Evolutionary conservation across 2,888 invertebrate genomes (phyloP).

Genomic region (Philereme vetulata): DNA sequence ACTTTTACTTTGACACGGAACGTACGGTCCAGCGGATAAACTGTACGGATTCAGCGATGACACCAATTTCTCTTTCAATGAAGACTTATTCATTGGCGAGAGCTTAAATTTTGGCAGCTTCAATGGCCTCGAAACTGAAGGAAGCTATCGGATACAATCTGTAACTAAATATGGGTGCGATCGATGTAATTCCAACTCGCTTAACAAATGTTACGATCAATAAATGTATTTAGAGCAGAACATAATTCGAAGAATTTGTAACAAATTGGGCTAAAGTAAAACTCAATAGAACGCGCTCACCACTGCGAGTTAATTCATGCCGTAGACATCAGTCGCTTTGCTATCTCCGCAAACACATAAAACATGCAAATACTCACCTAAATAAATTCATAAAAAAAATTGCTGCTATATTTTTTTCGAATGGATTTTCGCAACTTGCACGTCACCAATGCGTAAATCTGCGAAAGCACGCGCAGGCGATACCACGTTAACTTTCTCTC

Average conservation of each 20-base stretch:
- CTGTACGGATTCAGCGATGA: constrained; percentile 69
- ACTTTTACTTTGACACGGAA: constrained; percentile 79
- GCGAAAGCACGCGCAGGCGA: constrained; percentile 52
- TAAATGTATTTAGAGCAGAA: constrained; percentile 9
- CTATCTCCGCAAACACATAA: constrained; percentile 29
- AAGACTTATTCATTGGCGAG: constrained; percentile 42
- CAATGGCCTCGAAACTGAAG: constrained; percentile 46
- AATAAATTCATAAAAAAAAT: constrained; percentile 40
- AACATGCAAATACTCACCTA: constrained; percentile 46
- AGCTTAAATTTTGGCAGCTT: constrained; percentile 49
- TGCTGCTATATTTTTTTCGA: constrained; percentile 44
- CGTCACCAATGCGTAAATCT: constrained; percentile 63
- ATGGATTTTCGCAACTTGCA: constrained; percentile 59
- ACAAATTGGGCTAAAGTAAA: constrained; percentile 4
- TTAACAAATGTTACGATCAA: constrained; percentile 5
- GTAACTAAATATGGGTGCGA: constrained; percentile 30
- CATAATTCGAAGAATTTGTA: constrained; percentile 10
- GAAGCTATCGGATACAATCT: constrained; percentile 37
- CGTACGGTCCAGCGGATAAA: constrained; percentile 59
- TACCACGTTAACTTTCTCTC: constrained; percentile 67
- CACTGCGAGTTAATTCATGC: constrained; percentile 18
- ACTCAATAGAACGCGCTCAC: constrained; percentile 5
- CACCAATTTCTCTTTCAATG: constrained; percentile 83
- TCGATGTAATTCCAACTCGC: constrained; percentile 11
- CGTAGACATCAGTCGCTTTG: constrained; percentile 12